phyloP scores from a whole-genome alignment of 35 echinoderm and acorn worm species.

The Strongylocentrotus purpuratus region DNA sequence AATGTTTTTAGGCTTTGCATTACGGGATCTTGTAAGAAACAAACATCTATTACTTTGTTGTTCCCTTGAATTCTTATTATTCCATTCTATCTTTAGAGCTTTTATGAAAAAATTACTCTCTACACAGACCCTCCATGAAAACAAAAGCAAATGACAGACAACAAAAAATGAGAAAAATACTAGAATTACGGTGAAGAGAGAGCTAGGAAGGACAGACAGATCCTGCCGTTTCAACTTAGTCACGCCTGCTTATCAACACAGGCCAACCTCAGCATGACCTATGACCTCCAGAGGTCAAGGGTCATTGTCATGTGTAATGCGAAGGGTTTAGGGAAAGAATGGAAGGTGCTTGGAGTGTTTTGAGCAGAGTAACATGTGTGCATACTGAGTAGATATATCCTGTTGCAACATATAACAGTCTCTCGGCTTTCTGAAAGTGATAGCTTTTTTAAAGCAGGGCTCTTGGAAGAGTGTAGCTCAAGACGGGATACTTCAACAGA shows the following conservation, averaged over 20 bases:
- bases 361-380: background rate
- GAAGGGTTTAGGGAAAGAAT: background rate
- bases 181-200: background rate
- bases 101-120: no score
- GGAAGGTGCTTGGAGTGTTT: background rate
- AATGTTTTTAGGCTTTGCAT: no score
- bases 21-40: no score
- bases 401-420: background rate
- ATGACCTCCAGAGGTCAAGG: background rate
- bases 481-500: background rate
- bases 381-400: background rate
- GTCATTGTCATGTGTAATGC: background rate
- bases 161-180: no score
- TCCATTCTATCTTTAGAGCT: no score
- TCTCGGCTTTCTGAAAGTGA: background rate
- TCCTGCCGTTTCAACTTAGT: background rate
- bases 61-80: no score
- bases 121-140: no score
- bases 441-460: background rate
- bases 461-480: no score
- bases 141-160: no score
- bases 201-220: background rate
- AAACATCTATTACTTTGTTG: no score
- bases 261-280: background rate
- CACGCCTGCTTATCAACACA: slow-evolving; percentile 15